These are phyloP conservation scores for Amazona vittata DNA, from an alignment of 2,113 vertebrate genomes.

Conservation along the genomic window DNA sequence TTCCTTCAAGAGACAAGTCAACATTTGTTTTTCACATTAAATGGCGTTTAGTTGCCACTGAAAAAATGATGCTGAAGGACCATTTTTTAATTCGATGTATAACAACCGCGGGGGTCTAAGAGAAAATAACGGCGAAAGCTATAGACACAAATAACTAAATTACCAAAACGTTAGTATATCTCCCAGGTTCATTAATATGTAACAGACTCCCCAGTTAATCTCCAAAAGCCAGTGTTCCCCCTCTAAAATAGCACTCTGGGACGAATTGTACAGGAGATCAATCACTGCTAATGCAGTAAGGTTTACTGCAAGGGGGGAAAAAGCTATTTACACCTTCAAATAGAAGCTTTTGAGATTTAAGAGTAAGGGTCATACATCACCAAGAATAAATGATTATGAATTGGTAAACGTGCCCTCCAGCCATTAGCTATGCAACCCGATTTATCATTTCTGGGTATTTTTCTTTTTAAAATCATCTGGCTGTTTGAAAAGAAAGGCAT, in stretches of 20 bases:
- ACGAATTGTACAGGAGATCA: constrained; percentile 88
- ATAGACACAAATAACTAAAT: constrained; percentile 89
- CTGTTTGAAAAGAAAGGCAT: constrained; percentile 73
- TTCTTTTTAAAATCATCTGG: constrained; percentile 77
- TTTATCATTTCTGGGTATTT: constrained; percentile 85
- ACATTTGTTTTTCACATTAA: constrained; percentile 89
- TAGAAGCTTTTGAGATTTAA: constrained; percentile 86
- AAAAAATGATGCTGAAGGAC: constrained; percentile 80
- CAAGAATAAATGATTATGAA: constrained; percentile 90
- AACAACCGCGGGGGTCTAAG: constrained; percentile 85
- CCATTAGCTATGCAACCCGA: constrained; percentile 83
- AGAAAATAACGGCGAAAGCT: constrained; percentile 82
- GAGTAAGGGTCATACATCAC: constrained; percentile 89
- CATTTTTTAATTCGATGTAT: constrained; percentile 86
- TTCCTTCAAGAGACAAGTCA: constrained; percentile 83
- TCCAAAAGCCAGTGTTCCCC: constrained; percentile 86
- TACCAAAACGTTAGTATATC: constrained; percentile 87
- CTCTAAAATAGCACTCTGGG: constrained; percentile 88
- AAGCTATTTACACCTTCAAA: constrained; percentile 88
- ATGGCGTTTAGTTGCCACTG: constrained; percentile 81
- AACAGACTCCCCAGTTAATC: constrained; percentile 86
- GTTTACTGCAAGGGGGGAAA: constrained; percentile 78
- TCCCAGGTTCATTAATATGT: constrained; percentile 86
- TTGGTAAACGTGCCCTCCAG: constrained; percentile 87
- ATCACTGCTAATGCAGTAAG: constrained; percentile 86